phyloP scores from a whole-genome alignment of 2,113 vertebrate genomes.

The Chaetops frenatus region DNA sequence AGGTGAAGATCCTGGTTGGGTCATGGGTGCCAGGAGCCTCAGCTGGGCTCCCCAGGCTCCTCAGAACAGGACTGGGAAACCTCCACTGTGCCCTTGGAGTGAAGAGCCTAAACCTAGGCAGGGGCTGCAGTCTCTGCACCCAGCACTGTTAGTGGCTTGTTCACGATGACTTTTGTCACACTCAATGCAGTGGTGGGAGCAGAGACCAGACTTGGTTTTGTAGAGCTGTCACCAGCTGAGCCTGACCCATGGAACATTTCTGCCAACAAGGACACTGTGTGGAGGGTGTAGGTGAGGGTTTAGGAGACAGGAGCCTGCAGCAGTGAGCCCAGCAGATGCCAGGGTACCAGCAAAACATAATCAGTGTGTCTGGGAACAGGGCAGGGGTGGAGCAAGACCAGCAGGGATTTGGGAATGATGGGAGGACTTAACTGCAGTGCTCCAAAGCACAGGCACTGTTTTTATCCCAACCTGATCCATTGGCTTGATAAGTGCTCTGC shows the following conservation, averaged over 20 bases:
- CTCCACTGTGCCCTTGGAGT: rapidly evolving
- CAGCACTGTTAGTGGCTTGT: background rate
- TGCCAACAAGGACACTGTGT: rapidly evolving
- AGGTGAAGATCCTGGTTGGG: background rate
- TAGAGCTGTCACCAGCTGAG: background rate
- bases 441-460: background rate
- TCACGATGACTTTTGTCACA: rapidly evolving
- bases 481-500: background rate
- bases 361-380: rapidly evolving
- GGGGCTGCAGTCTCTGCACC: rapidly evolving
- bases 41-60: rapidly evolving
- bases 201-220: background rate
- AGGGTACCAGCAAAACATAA: background rate
- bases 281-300: background rate
- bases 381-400: background rate
- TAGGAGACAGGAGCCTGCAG: background rate
- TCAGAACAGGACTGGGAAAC: background rate
- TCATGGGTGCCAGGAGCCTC: background rate
- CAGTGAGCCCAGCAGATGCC: background rate
- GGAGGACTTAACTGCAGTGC: background rate
- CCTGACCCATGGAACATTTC: background rate
- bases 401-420: background rate
- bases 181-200: background rate
- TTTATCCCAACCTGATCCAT: background rate
- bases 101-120: background rate